Percentiles rank a stretch among this genome's conserved stretches.
phyloP scores from a whole-genome alignment of 2,113 vertebrate species.

The Morphnarchus princeps region DNA sequence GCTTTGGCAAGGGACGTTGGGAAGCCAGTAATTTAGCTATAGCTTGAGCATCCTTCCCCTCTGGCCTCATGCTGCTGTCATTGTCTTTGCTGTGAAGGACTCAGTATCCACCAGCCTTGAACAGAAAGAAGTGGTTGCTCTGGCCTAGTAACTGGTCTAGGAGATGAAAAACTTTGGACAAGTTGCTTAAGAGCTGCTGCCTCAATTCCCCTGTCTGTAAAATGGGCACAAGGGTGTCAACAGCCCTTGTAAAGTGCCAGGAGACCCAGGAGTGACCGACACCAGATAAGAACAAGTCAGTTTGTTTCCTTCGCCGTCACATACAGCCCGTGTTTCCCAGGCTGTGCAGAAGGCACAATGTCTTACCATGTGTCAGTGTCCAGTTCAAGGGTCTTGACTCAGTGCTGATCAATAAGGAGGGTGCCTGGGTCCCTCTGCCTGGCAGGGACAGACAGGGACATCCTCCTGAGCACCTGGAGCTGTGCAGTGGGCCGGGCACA shows the following conservation, averaged over 20 bases:
- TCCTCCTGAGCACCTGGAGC: background rate
- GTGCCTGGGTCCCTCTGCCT: background rate
- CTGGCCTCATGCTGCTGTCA: fast-evolving
- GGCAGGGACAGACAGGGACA: too few species aligned
- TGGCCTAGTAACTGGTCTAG: background rate
- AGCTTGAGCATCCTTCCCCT: background rate
- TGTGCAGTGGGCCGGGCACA: background rate
- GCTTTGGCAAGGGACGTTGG: background rate
- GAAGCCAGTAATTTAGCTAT: background rate
- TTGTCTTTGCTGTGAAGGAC: background rate
- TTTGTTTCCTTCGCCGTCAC: background rate
- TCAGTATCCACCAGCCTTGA: background rate
- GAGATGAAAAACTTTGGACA: background rate
- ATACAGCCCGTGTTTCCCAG: fast-evolving
- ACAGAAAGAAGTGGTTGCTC: background rate
- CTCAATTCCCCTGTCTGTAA: background rate
- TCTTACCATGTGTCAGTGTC: fast-evolving
- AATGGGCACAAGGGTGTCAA: background rate
- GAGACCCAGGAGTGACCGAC: background rate
- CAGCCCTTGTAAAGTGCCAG: background rate
- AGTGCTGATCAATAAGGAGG: background rate
- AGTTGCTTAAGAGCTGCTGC: background rate
- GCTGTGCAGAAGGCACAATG: background rate
- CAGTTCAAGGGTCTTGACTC: background rate
- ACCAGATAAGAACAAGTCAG: background rate